Conservation (phyloP, 1,140 invertebrate genomes). For the Polypedilum pembai region DNA sequence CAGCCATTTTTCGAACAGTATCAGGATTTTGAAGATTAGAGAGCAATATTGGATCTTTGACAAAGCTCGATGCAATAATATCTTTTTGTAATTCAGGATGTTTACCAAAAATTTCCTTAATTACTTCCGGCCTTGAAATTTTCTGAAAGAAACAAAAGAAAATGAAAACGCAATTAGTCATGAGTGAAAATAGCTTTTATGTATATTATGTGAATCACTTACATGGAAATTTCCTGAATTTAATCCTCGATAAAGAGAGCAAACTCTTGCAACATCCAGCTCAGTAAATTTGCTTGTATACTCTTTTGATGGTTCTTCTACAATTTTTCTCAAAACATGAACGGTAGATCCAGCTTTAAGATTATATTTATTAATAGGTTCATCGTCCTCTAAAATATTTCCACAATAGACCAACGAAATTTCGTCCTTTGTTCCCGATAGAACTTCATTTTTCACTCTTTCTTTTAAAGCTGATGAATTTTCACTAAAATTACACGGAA, state of each 20-base stretch:
- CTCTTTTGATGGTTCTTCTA: background rate
- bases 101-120: background rate
- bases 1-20: background rate
- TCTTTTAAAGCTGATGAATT: background rate
- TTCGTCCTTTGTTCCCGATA: background rate
- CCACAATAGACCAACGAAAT: background rate
- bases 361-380: slow-evolving; percentile 21
- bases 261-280: background rate
- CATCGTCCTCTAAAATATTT: background rate
- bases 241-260: background rate
- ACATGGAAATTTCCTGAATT: slow-evolving; percentile 21
- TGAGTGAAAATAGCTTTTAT: background rate
- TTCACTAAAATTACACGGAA: background rate
- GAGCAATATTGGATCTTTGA: background rate
- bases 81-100: slow-evolving; percentile 5
- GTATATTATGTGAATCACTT: background rate
- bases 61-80: background rate
- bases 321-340: background rate
- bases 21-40: slow-evolving; percentile 21
- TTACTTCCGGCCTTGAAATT: slow-evolving; percentile 21
- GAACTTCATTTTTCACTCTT: background rate
- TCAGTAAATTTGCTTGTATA: background rate
- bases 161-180: background rate
- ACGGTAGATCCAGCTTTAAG: background rate
- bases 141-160: slow-evolving; percentile 1